Conservation (phyloP, 2,113 vertebrate species). For the Sciurus niger region DNA sequence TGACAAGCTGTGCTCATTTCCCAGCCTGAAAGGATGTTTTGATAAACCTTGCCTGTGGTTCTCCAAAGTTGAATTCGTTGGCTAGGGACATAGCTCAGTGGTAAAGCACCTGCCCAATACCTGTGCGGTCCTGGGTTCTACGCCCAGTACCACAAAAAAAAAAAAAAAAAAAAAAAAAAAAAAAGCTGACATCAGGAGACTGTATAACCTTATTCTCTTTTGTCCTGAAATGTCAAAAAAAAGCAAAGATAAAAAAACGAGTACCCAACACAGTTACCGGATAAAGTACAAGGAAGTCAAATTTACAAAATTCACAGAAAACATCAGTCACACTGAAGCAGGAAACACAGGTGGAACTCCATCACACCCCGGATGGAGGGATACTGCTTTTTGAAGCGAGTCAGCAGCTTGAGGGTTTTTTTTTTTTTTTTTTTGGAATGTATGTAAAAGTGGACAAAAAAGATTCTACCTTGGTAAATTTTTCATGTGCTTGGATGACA, state of each 20-base stretch:
- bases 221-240: neutral
- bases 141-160: neutral
- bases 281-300: slow-evolving; percentile 20
- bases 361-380: neutral
- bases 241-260: neutral
- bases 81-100: neutral
- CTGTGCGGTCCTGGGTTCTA: neutral
- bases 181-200: neutral
- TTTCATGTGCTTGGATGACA: neutral
- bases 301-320: neutral
- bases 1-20: neutral
- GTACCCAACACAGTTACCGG: neutral
- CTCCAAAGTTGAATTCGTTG: neutral
- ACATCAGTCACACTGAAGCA: neutral
- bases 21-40: neutral
- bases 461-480: neutral
- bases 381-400: neutral
- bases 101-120: neutral
- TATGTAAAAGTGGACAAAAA: slow-evolving; percentile 17
- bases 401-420: neutral
- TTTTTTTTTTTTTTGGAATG: neutral
- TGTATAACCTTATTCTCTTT: neutral
- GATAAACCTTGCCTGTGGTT: neutral
- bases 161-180: no score
- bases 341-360: neutral